Percentiles rank a stretch among this genome's conserved stretches.
Conservation (phyloP, 2,888 invertebrate species). For the Teleogryllus oceanicus region DNA sequence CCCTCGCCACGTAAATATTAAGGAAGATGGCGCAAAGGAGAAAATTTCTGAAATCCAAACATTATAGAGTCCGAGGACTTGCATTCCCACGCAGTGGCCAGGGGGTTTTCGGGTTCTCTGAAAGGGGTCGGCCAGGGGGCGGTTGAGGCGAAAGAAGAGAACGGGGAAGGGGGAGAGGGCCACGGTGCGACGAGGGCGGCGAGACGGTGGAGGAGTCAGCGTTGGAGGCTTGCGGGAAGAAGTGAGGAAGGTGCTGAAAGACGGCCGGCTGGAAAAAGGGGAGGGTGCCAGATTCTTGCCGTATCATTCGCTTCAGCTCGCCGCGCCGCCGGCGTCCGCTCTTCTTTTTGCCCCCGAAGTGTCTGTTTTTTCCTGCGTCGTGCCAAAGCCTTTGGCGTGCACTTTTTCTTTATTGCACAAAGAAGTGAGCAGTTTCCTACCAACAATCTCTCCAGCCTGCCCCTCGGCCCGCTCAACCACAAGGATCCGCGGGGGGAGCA, state of each 20-base stretch:
- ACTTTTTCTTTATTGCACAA: background rate
- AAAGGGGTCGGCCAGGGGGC: background rate
- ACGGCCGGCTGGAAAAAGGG: background rate
- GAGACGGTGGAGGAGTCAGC: too few relatives aligned
- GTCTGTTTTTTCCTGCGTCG: background rate
- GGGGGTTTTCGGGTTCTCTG: background rate
- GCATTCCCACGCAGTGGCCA: too few relatives aligned
- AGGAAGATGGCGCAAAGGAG: background rate
- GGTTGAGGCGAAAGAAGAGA: background rate
- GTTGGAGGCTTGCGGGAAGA: background rate
- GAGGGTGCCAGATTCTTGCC: background rate
- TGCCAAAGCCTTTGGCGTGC: conserved; percentile 11
- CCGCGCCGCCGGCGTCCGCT: background rate
- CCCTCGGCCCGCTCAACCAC: background rate
- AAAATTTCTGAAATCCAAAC: background rate
- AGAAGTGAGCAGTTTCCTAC: background rate
- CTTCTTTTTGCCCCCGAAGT: background rate
- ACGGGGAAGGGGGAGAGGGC: too few relatives aligned
- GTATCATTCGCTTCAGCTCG: background rate
- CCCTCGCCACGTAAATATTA: background rate
- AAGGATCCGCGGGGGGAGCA: background rate
- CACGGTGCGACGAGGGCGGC: too few relatives aligned
- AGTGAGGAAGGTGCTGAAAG: background rate
- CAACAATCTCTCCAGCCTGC: background rate
- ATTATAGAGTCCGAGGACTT: background rate